Base-by-base conservation (phyloP, 2,797 vertebrate genomes). In the Pangasius djambal region DNA sequence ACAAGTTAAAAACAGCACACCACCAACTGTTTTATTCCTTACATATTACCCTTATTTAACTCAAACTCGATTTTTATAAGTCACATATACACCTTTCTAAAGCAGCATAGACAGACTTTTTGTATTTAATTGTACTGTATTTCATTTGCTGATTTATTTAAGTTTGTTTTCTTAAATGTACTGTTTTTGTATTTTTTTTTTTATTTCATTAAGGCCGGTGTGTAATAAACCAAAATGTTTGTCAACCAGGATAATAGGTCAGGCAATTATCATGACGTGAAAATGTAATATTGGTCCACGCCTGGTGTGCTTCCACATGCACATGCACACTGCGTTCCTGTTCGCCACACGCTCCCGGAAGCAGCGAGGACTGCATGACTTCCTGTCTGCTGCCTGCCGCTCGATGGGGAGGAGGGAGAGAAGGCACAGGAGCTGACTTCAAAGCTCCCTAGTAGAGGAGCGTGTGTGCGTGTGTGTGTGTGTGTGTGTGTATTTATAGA, bases 401-500 rank as follows among this genome's bases (percentile, higher is more conserved):
- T 75, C 75, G 59, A 63, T 78, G 70, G 88, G 88, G 85, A 70
- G 74, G 86, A 81, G 74, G 50, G 69, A 57, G 78, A 22, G 44
- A 12, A 57, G 52, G 65, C 65, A 72, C 75, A 89, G 87, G 67
- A 82, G 90, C 78, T 88, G 89, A 91, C 90, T 92, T 92, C 90
- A 92, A 92, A 92, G 88, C 86, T 31, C 72, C 67, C 52, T 87
- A 18, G 82, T 88, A 84, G 87, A 91, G 83, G 89, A 87, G 74
- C 82, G 75, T 87, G 70, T 79, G 86, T 88, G 78, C 78, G 86
- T 88, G 57, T 83, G 57, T 44, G 37, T 61, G 77, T 87, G 25
- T 87, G 50, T 77, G 69, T 91, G 65, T 87, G 87, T 82, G 89
- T 92, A 88, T 91, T 90, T 91, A 91, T 91, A 89, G 90, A 82